Conservation (phyloP, 2,888 invertebrate genomes). For the Cryptops parisi region DNA sequence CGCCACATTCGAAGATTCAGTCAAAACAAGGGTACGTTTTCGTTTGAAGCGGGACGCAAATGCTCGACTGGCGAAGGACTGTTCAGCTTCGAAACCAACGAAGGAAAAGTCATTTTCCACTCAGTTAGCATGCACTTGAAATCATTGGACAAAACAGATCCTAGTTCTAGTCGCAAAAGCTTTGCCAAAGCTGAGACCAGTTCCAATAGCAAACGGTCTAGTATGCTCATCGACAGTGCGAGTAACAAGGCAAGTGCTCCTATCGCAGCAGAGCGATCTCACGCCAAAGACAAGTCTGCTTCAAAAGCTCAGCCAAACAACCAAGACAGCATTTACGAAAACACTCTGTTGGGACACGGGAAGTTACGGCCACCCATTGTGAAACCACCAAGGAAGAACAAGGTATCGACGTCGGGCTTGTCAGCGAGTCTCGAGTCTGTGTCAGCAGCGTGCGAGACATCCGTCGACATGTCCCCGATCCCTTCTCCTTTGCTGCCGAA, state of each 20-base stretch:
- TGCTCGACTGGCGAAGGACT: constrained; percentile 27
- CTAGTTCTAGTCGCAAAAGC: background rate
- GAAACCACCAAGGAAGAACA: constrained; percentile 16
- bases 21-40: constrained; percentile 23
- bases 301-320: background rate
- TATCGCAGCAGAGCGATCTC: background rate
- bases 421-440: background rate
- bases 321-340: constrained; percentile 8
- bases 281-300: background rate
- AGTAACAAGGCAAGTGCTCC: background rate
- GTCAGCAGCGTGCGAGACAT: background rate
- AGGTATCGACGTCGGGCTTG: background rate
- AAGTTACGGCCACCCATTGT: constrained; percentile 14
- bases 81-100: constrained; percentile 18
- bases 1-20: constrained; percentile 26
- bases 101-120: constrained; percentile 16
- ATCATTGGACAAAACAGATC: constrained; percentile 8
- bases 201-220: background rate
- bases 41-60: constrained; percentile 28
- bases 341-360: constrained; percentile 3
- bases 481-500: background rate
- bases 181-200: background rate
- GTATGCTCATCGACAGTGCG: background rate
- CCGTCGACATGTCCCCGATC: background rate
- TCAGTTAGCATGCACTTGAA: constrained; percentile 13